Base-by-base conservation (phyloP, 2,888 invertebrate species). In the Drosophila dives region DNA sequence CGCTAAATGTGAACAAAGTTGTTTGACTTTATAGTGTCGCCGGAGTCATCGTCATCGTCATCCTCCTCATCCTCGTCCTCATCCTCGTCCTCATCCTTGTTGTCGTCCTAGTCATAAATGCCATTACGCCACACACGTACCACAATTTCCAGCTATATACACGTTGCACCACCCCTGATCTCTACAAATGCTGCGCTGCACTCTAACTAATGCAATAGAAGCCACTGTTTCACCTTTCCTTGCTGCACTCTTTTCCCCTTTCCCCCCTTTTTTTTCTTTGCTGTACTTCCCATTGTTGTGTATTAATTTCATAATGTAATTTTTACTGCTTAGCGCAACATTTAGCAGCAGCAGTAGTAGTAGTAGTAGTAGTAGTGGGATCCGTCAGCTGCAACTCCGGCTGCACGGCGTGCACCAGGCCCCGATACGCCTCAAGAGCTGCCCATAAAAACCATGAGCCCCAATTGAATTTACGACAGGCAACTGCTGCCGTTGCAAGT, bases 281-380 rank as follows among this genome's bases (percentile, higher is more conserved):
- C 33, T 23, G 23, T 51, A 50, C 50, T 42, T 45, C 32, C 61
- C 58, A 64, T 77, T 78, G 78, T 78, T 75, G 68, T 72, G 65
- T 72, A 80, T 80, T 80, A 80, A 80, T 80, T 78, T 81, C 81
- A 81, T 81, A 81, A 81, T 81, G 81, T 67, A 81, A 78, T 81
- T 81, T 80, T 81, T 78, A 75, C 75, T 75, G 75, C 78, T 81
- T 75, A 81, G 78, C 78, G 75, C 53, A 72, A 78, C 73, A 71
- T 80, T 73, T 76, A 72, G 66, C 56, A 38, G 45, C 54, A n/a
- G 38, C 38, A 26, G 55, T 2, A 51, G 56, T 20, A 34, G 55
- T 23, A 26, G 26, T 26, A 26, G 45, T 58, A 15, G 55, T 55
- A 26, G 55, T 7, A 55, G 56, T 20, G 40, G 55, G 29, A 67